Conservation (phyloP, 2,797 vertebrate species). For the Apodemus agrarius region DNA sequence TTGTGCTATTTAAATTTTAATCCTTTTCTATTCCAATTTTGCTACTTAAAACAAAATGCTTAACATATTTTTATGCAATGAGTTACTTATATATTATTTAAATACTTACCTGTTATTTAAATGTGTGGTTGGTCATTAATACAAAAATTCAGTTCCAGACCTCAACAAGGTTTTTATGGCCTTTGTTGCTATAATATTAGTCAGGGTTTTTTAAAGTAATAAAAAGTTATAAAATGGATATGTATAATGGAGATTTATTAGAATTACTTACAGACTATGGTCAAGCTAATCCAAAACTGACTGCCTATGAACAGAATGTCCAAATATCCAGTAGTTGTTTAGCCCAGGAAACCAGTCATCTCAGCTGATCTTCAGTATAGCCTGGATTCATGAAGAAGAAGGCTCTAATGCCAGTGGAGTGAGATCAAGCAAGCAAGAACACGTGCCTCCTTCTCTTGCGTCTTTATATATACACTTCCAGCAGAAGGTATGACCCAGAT, state of each 20-base stretch:
- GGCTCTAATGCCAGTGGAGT: background rate
- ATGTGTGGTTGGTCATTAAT: background rate
- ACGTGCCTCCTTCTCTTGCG: too few relatives aligned
- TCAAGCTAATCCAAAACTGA: background rate
- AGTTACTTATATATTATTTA: background rate
- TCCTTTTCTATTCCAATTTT: background rate
- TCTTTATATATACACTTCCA: background rate
- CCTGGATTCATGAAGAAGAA: background rate
- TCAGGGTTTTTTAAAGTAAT: background rate
- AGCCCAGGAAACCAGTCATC: background rate
- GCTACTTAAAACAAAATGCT: slow-evolving; percentile 36
- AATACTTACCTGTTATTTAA: too few relatives aligned
- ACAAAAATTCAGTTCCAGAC: background rate
- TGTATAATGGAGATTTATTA: too few relatives aligned
- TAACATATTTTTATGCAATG: background rate
- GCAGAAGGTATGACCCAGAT: background rate
- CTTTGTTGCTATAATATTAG: background rate
- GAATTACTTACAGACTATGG: background rate
- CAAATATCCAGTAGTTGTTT: background rate
- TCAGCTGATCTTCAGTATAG: too few relatives aligned
- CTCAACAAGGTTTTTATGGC: background rate
- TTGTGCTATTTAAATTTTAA: background rate
- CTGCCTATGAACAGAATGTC: background rate
- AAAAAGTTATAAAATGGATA: background rate
- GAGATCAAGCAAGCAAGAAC: background rate